Percentiles rank a stretch among this genome's conserved stretches.
phyloP scores from a whole-genome alignment of 2,113 vertebrate genomes.

The Callocephalon fimbriatum region DNA sequence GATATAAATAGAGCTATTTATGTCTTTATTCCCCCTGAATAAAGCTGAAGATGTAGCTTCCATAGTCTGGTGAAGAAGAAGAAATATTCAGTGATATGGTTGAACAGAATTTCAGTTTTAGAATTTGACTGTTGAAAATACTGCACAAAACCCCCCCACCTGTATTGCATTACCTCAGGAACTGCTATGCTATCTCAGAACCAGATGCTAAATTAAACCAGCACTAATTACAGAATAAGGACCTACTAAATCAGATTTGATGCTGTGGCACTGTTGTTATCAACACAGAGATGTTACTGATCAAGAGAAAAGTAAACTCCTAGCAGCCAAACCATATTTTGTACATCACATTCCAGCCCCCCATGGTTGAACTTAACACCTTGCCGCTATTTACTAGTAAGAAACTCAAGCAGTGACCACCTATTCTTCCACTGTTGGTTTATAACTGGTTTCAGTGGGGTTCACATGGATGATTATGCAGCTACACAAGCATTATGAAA shows the following conservation, averaged over 20 bases:
- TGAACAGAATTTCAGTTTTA: not conserved
- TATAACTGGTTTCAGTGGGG: fast-evolving
- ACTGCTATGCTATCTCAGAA: not conserved
- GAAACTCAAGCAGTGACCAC: not conserved
- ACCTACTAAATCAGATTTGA: not conserved
- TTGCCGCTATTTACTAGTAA: not conserved
- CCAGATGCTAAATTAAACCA: not conserved
- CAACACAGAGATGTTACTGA: not conserved
- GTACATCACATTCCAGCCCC: not conserved
- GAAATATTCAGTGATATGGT: not conserved
- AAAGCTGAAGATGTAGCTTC: not conserved
- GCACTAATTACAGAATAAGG: not conserved
- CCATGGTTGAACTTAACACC: not conserved
- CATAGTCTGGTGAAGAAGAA: not conserved
- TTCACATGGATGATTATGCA: not conserved
- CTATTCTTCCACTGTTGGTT: not conserved
- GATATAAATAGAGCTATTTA: not conserved
- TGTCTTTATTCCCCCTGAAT: not conserved
- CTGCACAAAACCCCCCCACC: not conserved
- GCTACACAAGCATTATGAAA: not conserved
- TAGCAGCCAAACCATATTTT: not conserved
- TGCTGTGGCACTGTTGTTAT: not conserved
- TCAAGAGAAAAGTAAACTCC: not conserved
- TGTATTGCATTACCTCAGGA: not conserved
- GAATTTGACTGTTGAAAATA: not conserved